Base-by-base conservation (phyloP, 1,140 invertebrate species). In the Ooceraea biroi region DNA sequence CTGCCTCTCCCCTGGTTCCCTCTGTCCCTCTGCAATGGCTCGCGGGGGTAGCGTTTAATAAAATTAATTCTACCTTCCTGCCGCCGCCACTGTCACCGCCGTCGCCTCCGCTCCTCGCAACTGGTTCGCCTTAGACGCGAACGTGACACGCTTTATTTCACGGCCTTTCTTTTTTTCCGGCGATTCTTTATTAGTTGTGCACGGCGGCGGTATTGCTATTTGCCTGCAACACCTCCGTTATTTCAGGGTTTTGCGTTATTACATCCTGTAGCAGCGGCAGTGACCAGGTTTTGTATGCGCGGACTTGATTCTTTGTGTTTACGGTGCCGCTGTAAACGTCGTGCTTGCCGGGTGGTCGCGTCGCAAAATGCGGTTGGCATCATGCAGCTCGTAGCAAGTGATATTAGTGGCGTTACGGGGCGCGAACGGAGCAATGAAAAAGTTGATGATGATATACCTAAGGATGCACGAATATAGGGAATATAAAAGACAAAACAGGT, bases 1-100 rank as follows among this genome's bases (percentile, higher is more conserved):
- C 36, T 36, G 36, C 36, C 36, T n/a, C n/a, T n/a, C n/a, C n/a
- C n/a, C n/a, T n/a, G n/a, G n/a, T n/a, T n/a, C n/a, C n/a, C n/a
- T n/a, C 36, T 2, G 36, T 36, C 36, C 58, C 48, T 80, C 52
- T 77, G 77, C 68, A 80, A 80, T 85, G 60, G 72, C 86, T 66
- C 76, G 71, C 61, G 57, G 71, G 71, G 71, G 71, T 84, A 84
- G 72, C 85, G 82, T 89, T 89, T 89, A 84, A 89, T 89, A 86
- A 89, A 89, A 89, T 89, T 89, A 89, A 88, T 89, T 87, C 61
- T 41, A 66, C 84, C 82, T 55, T 65, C 73, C 71, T 69, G 55
- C 65, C 71, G 48, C 25, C 48, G 25, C 12, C 72, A 44, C 60
- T 57, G 0, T 55, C 30, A 36, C 11, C 50, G 66, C 57, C n/a